phyloP scores from a whole-genome alignment of 2,797 vertebrate species.

The Dicrostonyx torquatus region DNA sequence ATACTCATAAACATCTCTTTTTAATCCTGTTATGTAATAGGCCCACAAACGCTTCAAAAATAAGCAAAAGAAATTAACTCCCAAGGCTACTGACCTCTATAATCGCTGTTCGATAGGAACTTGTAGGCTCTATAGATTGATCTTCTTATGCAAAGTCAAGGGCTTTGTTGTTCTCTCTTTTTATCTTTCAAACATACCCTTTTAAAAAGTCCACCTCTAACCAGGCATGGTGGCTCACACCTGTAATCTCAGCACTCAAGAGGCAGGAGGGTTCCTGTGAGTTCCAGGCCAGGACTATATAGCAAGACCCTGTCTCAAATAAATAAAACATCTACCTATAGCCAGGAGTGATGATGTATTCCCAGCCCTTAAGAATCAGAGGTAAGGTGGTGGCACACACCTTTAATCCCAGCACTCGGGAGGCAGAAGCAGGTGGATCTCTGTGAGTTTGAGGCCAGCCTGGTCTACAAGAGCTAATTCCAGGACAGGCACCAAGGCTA shows the following conservation, averaged over 20 bases:
- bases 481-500: neutral
- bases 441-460: neutral
- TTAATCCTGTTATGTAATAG: neutral
- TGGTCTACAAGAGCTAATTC: too few relatives aligned
- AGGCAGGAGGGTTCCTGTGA: neutral
- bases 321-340: neutral
- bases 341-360: neutral
- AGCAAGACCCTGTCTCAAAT: neutral
- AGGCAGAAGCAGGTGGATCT: neutral
- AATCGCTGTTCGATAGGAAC: neutral
- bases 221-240: neutral
- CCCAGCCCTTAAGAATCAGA: neutral
- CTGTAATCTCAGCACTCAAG: neutral
- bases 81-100: neutral
- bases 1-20: neutral
- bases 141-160: constrained; percentile 5
- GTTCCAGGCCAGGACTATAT: neutral
- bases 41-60: neutral
- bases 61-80: neutral
- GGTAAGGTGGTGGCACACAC: neutral
- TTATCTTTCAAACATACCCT: neutral
- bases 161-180: neutral
- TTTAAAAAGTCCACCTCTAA: neutral
- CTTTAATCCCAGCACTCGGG: neutral
- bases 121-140: neutral